Evolutionary conservation across 2,888 invertebrate genomes (phyloP).

Genomic region (Perizoma flavofasciatum): DNA sequence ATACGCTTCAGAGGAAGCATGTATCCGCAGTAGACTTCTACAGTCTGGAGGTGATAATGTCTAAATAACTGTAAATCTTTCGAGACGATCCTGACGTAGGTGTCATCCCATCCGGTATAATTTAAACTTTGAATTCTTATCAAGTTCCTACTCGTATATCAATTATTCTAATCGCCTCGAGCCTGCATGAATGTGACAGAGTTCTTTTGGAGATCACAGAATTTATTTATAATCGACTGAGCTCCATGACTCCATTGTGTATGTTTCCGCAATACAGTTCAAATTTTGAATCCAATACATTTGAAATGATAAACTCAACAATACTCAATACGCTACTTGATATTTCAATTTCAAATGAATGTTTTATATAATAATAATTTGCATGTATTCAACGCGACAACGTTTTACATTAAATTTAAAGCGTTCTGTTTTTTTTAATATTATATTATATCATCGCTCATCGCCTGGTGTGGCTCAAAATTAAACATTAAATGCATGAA

Average conservation of each 20-base stretch:
- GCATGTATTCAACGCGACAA: constrained; percentile 27
- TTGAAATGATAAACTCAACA: constrained; percentile 50
- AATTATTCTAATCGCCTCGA: no score
- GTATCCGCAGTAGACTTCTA: no score
- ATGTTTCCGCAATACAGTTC: neutral
- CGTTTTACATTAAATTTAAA: constrained; percentile 24
- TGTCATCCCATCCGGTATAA: no score
- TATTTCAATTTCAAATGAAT: constrained; percentile 59
- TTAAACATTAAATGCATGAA: constrained; percentile 82
- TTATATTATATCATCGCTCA: constrained; percentile 24
- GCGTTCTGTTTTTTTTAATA: constrained; percentile 6
- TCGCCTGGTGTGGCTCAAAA: constrained; percentile 41
- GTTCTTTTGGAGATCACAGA: neutral
- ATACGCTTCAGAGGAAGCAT: no score
- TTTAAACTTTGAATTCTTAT: no score
- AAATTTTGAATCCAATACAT: constrained; percentile 35
- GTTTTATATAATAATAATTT: constrained; percentile 47
- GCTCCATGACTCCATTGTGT: constrained; percentile 10
- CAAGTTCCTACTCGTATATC: no score
- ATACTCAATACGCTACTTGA: constrained; percentile 34
- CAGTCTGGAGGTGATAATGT: no score
- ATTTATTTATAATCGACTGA: constrained; percentile 6
- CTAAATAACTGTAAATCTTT: no score
- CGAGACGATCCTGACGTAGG: no score
- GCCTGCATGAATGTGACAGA: no score